Base-by-base conservation (phyloP, 2,113 vertebrate species). In the Motacilla tschutschensis region DNA sequence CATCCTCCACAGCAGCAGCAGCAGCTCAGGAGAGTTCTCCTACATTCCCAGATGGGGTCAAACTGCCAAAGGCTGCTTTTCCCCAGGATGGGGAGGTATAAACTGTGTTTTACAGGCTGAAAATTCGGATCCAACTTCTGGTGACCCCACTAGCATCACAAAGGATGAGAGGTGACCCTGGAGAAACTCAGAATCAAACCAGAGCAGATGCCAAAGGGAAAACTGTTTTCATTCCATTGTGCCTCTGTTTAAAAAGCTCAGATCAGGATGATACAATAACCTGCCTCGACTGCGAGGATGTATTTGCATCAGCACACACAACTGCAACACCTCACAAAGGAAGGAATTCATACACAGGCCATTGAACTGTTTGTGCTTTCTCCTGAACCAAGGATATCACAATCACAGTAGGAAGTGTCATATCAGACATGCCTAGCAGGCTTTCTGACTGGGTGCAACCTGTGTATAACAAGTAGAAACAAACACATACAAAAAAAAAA, bases 51-150 rank as follows among this genome's bases (percentile, higher is more conserved):
- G 41, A 59, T 2, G 8, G 10, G 24, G 7, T 13, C 26, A 7
- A 10, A 36, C 31, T 74, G 65, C 25, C 48, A 48, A 63, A 48
- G 6, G 15, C 21, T 57, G 53, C 18, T 89, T 78, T 50, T 43
- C 58, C 29, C 40, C 20, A 40, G 0, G 6, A 44, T 2, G 25
- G 51, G 9, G 5, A 41, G 1, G 1, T 38, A 1, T 7, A 55
- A 78, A 16, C 14, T 26, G 6, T 31, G 36, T 31, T 73, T 57
- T 31, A 28, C 26, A 63, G 67, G 12, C 10, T n/a, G 4, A 41
- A 83, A 83, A 74, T 38, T 57, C 40, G 21, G 7, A 59, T 77
- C 57, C 57, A 66, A 1, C 14, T 83, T n/a, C 46, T 8, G 0
- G 2, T 65, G 59, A 24, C 19, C 5, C 22, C 13, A 47, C 43